A percentile compares a stretch with the other conserved stretches of the same genome.
These are phyloP conservation scores for Probosciger aterrimus DNA, from an alignment of 2,113 vertebrate genomes.

Conservation along the genomic window DNA sequence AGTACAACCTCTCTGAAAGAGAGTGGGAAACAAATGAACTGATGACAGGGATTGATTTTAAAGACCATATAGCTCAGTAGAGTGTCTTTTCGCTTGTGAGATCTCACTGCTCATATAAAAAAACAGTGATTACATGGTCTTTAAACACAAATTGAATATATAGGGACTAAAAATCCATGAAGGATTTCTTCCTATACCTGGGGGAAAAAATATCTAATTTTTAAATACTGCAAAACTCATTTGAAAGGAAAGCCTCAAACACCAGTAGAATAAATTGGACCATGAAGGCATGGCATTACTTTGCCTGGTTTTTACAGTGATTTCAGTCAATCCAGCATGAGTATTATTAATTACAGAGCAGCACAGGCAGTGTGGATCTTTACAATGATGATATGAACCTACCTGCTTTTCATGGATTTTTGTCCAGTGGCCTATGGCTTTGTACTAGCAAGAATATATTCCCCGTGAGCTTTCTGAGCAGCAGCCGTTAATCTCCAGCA, in stretches of 20 bases:
- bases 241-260: not conserved
- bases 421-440: not conserved
- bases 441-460: constrained; percentile 42
- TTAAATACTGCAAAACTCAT: not conserved
- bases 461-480: constrained; percentile 18
- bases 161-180: not conserved
- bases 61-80: not conserved
- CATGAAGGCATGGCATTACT: not conserved
- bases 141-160: not conserved
- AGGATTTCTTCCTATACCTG: not conserved
- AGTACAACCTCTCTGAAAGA: not conserved
- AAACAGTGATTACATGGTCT: not conserved
- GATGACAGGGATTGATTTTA: constrained; percentile 6
- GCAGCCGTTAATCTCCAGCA: constrained; percentile 38
- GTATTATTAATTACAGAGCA: not conserved
- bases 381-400: not conserved
- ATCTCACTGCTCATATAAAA: not conserved
- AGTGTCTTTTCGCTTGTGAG: not conserved
- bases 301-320: not conserved
- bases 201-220: not conserved
- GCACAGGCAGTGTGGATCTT: not conserved
- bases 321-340: not conserved
- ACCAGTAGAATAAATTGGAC: not conserved
- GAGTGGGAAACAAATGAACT: not conserved
- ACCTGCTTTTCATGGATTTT: not conserved